Base-by-base conservation (phyloP, 2,113 vertebrate species). In the Himantopus leucocephalus region DNA sequence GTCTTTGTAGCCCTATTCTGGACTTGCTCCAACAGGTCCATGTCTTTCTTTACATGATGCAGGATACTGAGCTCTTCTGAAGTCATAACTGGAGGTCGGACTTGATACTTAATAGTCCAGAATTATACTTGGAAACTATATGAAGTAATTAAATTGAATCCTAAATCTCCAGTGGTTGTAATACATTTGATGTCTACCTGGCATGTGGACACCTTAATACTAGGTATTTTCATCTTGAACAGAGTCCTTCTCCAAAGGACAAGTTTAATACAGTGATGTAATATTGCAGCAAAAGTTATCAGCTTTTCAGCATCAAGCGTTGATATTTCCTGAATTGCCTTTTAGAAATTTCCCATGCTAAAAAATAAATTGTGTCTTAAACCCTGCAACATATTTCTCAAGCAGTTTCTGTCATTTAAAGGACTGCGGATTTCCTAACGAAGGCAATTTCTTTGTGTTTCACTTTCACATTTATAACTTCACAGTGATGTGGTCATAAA, bases 361-460 rank as follows among this genome's bases (percentile, higher is more conserved):
- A 68, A 59, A 95, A 82, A 24, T 74, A 70, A 62, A 27, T 56
- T 13, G 3, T 55, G 8, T 76, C 45, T 94, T 86, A 80, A 88
- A 50, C 6, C 6, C 10, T 89, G 59, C 20, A 87, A 56, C 18
- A 9, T 47, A 71, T 81, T 63, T 80, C n/a, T 84, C 23, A 74
- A 77, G 35, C 2, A 34, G 13, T 74, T 79, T 91, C 14, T 85
- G n/a, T 90, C 45, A 59, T 80, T 81, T 89, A 63, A 74, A 92
- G 9, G 37, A 63, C 21, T 3, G 14, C 67, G 56, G 68, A 75
- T 47, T 67, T 91, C 34, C 16, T 75, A 81, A 74, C 0, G 0
- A 67, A 81, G 18, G 23, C 13, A 67, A 84, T 96, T 92, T 76
- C 56, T 87, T 84, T 89, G 41, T 70, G 85, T 96, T 96, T 75